phyloP scores from a whole-genome alignment of 2,888 invertebrate species.

The Dynastes hyllus region DNA sequence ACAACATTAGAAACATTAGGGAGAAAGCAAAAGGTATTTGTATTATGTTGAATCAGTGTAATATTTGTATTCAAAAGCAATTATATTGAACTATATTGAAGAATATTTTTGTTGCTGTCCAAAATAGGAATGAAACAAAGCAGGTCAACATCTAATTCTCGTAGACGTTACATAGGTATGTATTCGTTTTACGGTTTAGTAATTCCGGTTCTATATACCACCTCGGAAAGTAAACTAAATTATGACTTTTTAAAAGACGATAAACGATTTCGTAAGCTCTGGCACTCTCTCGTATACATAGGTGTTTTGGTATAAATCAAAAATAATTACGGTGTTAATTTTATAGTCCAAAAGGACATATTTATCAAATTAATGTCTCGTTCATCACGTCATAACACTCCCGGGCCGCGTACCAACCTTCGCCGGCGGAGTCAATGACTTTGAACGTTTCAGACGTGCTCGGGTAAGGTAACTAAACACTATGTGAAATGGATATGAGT shows the following conservation, averaged over 20 bases:
- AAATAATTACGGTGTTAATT: conserved; percentile 46
- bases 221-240: background rate
- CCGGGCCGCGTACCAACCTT: background rate
- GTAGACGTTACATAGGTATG: background rate
- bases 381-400: conserved; percentile 29
- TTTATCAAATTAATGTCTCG: conserved; percentile 44
- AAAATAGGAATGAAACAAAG: too few species aligned
- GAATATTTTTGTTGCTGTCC: too few species aligned
- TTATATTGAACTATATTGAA: too few species aligned
- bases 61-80: too few species aligned
- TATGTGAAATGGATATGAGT: too few species aligned
- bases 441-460: background rate
- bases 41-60: too few species aligned
- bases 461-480: background rate
- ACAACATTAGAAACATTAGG: too few species aligned
- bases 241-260: conserved; percentile 23
- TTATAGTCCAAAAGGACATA: conserved; percentile 44
- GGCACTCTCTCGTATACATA: background rate
- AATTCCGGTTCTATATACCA: background rate
- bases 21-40: too few species aligned
- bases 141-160: background rate
- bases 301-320: conserved; percentile 43
- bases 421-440: conserved; percentile 23
- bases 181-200: background rate
- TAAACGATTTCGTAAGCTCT: conserved; percentile 30